These are phyloP conservation scores for Silurus glanis DNA, from an alignment of 2,113 vertebrate species.

Conservation along the genomic window DNA sequence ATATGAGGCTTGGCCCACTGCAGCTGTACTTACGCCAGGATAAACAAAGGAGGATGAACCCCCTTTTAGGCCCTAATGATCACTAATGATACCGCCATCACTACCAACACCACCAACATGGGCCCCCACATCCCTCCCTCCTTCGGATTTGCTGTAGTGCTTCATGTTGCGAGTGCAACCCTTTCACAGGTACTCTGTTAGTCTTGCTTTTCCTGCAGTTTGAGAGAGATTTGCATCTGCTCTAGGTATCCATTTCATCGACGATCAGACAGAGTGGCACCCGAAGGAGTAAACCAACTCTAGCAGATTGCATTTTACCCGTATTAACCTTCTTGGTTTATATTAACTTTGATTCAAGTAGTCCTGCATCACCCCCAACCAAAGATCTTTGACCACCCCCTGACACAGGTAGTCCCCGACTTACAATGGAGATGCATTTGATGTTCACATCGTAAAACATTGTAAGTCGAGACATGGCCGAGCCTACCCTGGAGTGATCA, in stretches of 20 bases:
- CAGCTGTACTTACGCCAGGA: constrained; percentile 25
- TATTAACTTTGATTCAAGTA: no score
- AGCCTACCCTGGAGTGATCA: no score
- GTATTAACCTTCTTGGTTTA: neutral
- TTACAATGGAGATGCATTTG: no score
- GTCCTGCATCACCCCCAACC: no score
- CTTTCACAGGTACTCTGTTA: neutral
- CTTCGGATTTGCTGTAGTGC: neutral
- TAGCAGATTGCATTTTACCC: neutral
- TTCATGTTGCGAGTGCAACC: neutral
- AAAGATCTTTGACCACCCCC: no score
- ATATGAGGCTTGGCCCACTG: constrained; percentile 14
- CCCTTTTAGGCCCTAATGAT: constrained; percentile 25
- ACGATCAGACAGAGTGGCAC: neutral
- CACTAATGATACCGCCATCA: constrained; percentile 15
- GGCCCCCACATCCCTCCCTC: neutral
- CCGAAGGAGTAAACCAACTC: neutral
- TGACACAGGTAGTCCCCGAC: no score
- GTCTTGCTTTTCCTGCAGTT: neutral
- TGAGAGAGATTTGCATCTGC: neutral
- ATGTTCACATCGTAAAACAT: no score
- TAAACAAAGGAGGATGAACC: constrained; percentile 29
- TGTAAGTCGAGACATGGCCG: no score
- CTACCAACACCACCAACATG: constrained; percentile 10
- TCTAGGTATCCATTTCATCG: no score